Evolutionary conservation across 2,888 invertebrate genomes (phyloP).

Genomic region (Leptinotarsa juncta): DNA sequence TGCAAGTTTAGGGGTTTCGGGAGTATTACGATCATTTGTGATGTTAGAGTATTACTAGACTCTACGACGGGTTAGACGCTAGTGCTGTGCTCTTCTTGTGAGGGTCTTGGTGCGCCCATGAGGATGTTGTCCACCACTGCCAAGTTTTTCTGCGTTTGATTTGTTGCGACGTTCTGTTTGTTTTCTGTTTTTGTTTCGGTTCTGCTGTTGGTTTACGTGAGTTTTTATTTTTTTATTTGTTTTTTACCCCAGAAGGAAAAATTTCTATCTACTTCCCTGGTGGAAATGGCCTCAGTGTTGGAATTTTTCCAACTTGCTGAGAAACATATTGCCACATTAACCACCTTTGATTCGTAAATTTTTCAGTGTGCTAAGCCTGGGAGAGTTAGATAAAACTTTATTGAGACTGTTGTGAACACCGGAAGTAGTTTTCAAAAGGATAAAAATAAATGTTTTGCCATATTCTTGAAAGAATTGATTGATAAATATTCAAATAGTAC

Average conservation of each 20-base stretch:
- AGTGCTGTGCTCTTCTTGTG: constrained; percentile 56
- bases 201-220: constrained; percentile 30
- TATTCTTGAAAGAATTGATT: too few species aligned
- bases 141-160: constrained; percentile 29
- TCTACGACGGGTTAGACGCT: constrained; percentile 65
- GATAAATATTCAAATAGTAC: too few species aligned
- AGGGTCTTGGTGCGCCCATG: constrained; percentile 54
- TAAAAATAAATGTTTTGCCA: background rate
- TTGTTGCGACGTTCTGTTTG: constrained; percentile 30
- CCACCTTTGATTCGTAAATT: too few species aligned
- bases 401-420: background rate
- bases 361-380: too few species aligned
- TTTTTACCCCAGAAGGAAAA: constrained; percentile 19
- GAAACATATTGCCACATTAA: too few species aligned
- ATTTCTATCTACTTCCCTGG: background rate
- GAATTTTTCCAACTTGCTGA: too few species aligned
- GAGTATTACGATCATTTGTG: constrained; percentile 62
- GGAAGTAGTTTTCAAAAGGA: background rate
- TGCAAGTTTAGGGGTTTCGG: constrained; percentile 70
- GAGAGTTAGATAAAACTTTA: too few species aligned
- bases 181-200: constrained; percentile 34
- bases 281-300: background rate
- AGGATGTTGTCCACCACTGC: constrained; percentile 50
- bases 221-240: constrained; percentile 40
- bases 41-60: constrained; percentile 67